These are phyloP conservation scores for Andrena dorsata DNA, from an alignment of 2,888 invertebrate genomes.

Conservation along the genomic window DNA sequence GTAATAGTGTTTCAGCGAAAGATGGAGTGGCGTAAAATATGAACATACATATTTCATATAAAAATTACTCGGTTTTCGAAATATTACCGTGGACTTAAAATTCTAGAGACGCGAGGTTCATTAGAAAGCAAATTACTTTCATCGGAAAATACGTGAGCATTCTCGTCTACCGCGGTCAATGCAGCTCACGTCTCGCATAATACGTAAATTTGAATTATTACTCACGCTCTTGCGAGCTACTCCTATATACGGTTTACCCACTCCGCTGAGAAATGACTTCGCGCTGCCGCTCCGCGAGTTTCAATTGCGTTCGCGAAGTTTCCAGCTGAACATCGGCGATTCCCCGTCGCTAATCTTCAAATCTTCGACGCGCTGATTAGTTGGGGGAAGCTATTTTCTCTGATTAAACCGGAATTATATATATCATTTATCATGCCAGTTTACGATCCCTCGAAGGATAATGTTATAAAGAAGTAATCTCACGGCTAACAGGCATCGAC, in stretches of 20 bases:
- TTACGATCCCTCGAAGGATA: too few species aligned
- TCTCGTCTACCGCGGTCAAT: slow-evolving; percentile 1
- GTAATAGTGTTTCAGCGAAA: too few species aligned
- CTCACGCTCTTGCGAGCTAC: slow-evolving; percentile 12
- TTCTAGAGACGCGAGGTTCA: too few species aligned
- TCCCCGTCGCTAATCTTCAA: slow-evolving; percentile 7
- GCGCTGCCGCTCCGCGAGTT: slow-evolving; percentile 8
- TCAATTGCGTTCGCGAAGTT: slow-evolving; percentile 19
- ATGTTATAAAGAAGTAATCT: too few species aligned
- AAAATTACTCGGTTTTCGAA: too few species aligned
- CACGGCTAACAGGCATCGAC: too few species aligned
- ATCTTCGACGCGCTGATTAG: background rate
- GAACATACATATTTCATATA: too few species aligned
- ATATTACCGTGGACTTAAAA: too few species aligned
- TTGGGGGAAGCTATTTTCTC: background rate
- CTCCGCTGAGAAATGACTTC: slow-evolving; percentile 17
- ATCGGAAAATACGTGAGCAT: background rate
- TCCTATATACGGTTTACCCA: slow-evolving; percentile 15
- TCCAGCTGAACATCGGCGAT: background rate
- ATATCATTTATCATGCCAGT: background rate
- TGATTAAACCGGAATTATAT: slow-evolving; percentile 3
- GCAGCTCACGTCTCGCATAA: slow-evolving; percentile 18
- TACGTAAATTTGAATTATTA: slow-evolving; percentile 59
- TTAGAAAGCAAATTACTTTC: slow-evolving; percentile 4
- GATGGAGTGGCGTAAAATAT: too few species aligned